Base-by-base conservation (phyloP, 2,888 invertebrate species). In the Caenorhabditis sp. region DNA sequence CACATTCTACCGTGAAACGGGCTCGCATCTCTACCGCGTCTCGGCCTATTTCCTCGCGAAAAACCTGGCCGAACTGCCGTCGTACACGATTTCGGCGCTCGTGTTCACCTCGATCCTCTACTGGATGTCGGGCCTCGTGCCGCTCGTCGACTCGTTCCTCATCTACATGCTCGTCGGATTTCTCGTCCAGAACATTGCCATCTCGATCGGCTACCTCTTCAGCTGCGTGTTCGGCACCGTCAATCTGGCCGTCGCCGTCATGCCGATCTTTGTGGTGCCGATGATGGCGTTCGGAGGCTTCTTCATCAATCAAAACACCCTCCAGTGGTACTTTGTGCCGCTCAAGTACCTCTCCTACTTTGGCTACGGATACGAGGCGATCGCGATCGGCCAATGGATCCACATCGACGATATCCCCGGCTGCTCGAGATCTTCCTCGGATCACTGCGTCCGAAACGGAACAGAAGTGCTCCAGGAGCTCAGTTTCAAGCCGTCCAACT, bases 261-360 rank as follows among this genome's bases (percentile, higher is more conserved):
- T 95, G 0, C 95, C 96, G 0, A 95, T 96, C 4, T 92, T 96
- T 72, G 93, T 96, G 82, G 94, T 97, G 73, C 96, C 97, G 0
- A 94, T 96, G 90, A 92, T 97, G 90, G 91, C 98, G 17, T 97
- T 98, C 89, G 96, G 96, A 72, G 97, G 83, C 7, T 83, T 83
- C 61, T 83, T 81, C 90, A 91, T 97, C 43, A 96, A 96, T 89
- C 93, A 94, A 22, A 94, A 93, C 24, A 86, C 89, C 7, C 82
- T 90, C 1, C 90, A 89, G 5, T 78, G 79, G n/a, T 90, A 89
- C 76, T 89, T 90, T 66, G 48, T 86, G n/a, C 90, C 90, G 79
- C 68, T 89, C 39, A 85, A 89, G 52, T 90, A 90, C 75, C 46
- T 90, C 22, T 90, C 90, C 17, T 90, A 90, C 87, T 89, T 90